Conservation (phyloP, 2,888 invertebrate genomes). For the Macaria liturata region DNA sequence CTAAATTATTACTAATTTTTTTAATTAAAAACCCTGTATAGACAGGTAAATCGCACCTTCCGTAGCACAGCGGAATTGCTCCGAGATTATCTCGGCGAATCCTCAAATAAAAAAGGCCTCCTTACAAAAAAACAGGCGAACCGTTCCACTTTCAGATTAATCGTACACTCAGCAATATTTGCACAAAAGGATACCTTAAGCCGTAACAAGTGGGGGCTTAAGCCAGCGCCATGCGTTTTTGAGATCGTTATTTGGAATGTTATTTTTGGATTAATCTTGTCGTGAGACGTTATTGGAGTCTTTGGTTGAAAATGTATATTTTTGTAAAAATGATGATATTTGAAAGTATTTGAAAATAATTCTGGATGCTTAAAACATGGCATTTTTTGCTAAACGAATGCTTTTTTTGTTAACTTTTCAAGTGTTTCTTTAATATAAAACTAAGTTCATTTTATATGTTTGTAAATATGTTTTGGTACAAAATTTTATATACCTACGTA, state of each 20-base stretch:
- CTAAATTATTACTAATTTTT: too few relatives aligned
- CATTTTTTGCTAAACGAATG: too few relatives aligned
- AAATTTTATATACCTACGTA: too few relatives aligned
- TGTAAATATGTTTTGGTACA: too few relatives aligned
- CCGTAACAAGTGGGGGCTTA: conserved; percentile 71
- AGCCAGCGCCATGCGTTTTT: conserved; percentile 19
- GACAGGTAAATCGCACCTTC: conserved; percentile 16
- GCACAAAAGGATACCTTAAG: conserved; percentile 81
- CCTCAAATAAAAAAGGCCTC: conserved; percentile 47
- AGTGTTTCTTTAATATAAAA: too few relatives aligned
- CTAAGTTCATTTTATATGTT: too few relatives aligned
- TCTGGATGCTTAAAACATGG: too few relatives aligned
- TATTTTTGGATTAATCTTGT: conserved; percentile 6
- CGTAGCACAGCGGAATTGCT: conserved; percentile 49
- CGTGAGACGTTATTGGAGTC: neutral
- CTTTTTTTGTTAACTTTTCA: too few relatives aligned
- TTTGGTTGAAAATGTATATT: too few relatives aligned
- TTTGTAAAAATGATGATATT: too few relatives aligned
- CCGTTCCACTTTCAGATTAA: conserved; percentile 72
- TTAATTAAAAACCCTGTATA: neutral
- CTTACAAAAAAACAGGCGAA: conserved; percentile 66
- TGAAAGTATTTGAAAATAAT: too few relatives aligned
- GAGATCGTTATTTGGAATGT: conserved; percentile 4
- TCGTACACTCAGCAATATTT: conserved; percentile 80
- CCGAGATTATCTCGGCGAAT: conserved; percentile 57